Conservation (phyloP, 2,888 invertebrate genomes). For the Pharmacophagus antenor region DNA sequence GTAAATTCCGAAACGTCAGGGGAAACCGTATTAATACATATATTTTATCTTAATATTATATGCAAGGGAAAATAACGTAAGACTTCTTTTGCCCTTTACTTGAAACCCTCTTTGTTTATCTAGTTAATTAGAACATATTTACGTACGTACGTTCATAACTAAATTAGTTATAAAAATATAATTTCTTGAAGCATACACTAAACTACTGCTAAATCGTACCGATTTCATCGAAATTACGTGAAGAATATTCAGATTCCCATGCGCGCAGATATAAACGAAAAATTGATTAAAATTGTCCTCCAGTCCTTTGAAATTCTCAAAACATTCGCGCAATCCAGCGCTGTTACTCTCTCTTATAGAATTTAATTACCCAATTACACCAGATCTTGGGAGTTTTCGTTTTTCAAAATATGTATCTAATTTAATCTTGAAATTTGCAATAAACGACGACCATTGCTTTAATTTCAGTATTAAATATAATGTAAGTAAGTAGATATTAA, state of each 20-base stretch:
- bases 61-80: not conserved
- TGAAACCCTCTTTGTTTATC: no score
- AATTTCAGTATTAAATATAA: no score
- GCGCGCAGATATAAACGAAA: constrained; percentile 32
- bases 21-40: constrained; percentile 39
- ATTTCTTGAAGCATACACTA: no score
- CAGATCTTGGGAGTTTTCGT: not conserved
- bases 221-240: no score
- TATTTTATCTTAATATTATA: not conserved
- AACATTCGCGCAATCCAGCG: constrained; percentile 1
- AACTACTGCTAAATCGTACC: no score
- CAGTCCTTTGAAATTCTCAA: constrained; percentile 29
- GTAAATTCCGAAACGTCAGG: constrained; percentile 54
- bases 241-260: not conserved
- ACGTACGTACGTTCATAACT: no score
- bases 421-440: not conserved
- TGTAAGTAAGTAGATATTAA: not conserved
- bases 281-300: constrained; percentile 42
- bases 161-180: no score
- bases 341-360: not conserved
- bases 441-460: not conserved
- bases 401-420: not conserved
- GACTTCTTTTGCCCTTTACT: not conserved
- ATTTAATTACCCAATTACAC: not conserved
- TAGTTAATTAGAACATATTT: no score